Percentiles rank a stretch among this genome's conserved stretches.
phyloP scores from a whole-genome alignment of 2,113 vertebrate genomes.

The Glaucomys volans region DNA sequence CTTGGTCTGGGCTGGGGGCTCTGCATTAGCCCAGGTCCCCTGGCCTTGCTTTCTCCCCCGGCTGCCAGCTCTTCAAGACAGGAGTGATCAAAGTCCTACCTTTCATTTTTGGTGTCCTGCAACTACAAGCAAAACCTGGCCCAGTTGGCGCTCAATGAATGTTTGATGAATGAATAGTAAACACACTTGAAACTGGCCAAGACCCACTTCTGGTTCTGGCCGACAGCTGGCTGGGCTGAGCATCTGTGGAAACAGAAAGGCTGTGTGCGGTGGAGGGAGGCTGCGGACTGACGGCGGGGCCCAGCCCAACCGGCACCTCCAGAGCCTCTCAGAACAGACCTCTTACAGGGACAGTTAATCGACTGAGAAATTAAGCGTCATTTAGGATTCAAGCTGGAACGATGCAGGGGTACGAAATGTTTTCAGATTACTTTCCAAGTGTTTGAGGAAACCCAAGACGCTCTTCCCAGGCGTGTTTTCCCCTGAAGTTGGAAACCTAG shows the following conservation, averaged over 20 bases:
- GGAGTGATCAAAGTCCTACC: neutral
- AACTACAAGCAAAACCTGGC: neutral
- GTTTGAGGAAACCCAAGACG: constrained; percentile 73
- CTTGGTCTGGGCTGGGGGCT: too few species aligned
- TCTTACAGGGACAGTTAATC: neutral
- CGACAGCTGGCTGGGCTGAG: neutral
- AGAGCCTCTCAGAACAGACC: neutral
- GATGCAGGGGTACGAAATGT: constrained; percentile 37
- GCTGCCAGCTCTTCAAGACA: neutral
- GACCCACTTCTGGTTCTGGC: neutral
- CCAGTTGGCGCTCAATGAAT: fast-evolving
- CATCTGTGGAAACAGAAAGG: neutral
- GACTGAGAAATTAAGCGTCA: constrained; percentile 19
- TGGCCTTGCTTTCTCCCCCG: neutral
- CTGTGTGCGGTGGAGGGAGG: neutral
- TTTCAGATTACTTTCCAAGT: constrained; percentile 69
- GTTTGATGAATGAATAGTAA: neutral
- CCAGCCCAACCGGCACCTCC: neutral
- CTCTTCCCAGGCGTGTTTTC: constrained; percentile 65
- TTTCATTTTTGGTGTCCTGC: neutral
- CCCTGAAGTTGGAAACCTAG: constrained; percentile 30
- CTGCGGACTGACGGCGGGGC: neutral
- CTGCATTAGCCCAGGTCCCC: too few species aligned
- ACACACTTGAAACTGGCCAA: neutral
- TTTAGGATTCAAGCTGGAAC: constrained; percentile 30